A percentile compares a stretch with the other conserved stretches of the same genome.
Conservation (phyloP, 2,888 invertebrate species). For the Cremastinae sp. region DNA sequence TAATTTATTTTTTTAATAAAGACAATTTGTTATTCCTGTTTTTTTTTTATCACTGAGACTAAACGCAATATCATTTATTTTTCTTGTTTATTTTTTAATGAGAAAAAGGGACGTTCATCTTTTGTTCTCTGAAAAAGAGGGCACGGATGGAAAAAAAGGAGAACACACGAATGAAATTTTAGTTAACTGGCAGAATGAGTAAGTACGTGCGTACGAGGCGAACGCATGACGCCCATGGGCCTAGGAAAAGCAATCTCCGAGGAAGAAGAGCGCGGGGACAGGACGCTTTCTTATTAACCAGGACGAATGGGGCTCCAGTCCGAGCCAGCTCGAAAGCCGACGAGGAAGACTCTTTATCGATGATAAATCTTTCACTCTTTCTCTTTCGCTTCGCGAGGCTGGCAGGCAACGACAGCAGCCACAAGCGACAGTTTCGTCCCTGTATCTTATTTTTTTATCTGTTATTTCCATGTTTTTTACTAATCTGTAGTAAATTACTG, state of each 20-base stretch:
- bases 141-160: not conserved
- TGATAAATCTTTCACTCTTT: conserved; percentile 52
- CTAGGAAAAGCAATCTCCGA: conserved; percentile 52
- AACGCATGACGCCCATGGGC: conserved; percentile 52
- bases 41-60: too few species aligned
- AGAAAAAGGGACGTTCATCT: not conserved
- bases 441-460: not conserved
- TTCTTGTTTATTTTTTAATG: not conserved
- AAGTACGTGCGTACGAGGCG: conserved; percentile 15
- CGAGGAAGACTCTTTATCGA: conserved; percentile 56
- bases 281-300: conserved; percentile 61
- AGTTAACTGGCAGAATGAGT: conserved; percentile 48
- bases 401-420: too few species aligned
- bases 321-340: conserved; percentile 29
- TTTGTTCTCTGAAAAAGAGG: not conserved
- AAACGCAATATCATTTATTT: not conserved
- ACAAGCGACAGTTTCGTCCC: conserved; percentile 10
- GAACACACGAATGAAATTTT: conserved; percentile 36
- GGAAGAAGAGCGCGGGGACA: conserved; percentile 42
- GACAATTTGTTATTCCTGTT: too few species aligned
- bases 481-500: too few species aligned
- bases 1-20: too few species aligned
- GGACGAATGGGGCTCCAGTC: conserved; percentile 55
- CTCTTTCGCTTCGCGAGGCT: too few species aligned
- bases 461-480: too few species aligned